Evolutionary conservation across 2,888 invertebrate species (phyloP).

Genomic region (Baccha elongata): DNA sequence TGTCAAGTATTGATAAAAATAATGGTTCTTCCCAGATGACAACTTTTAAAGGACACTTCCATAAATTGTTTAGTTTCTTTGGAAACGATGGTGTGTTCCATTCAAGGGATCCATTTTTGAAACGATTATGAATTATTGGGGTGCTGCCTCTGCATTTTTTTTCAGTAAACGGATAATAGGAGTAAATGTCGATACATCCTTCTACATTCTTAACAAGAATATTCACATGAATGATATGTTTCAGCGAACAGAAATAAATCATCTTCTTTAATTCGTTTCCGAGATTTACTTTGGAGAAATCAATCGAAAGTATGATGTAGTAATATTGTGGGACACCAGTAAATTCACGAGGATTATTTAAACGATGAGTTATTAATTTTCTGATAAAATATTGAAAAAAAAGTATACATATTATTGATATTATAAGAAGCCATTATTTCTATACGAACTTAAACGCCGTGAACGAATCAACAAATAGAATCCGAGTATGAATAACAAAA

Average conservation of each 20-base stretch:
- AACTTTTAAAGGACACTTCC: background rate
- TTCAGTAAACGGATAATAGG: constrained; percentile 9
- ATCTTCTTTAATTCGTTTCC: too few relatives aligned
- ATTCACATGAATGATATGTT: constrained; percentile 4
- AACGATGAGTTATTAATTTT: too few relatives aligned
- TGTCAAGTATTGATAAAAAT: too few relatives aligned
- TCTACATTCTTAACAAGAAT: background rate
- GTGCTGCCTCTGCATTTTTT: background rate
- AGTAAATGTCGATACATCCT: background rate
- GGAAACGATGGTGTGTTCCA: constrained; percentile 8
- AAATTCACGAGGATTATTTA: too few relatives aligned
- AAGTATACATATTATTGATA: too few relatives aligned
- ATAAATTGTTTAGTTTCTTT: background rate
- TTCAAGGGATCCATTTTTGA: background rate
- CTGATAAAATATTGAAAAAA: too few relatives aligned
- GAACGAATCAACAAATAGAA: too few relatives aligned
- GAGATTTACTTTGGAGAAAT: background rate
- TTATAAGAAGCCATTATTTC: too few relatives aligned
- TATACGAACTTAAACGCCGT: too few relatives aligned
- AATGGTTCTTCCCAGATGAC: constrained; percentile 1
- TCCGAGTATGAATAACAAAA: too few relatives aligned
- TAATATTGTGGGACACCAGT: background rate
- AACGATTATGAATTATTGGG: background rate
- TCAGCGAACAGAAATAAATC: background rate
- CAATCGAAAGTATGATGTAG: background rate